phyloP scores from a whole-genome alignment of 2,113 vertebrate species.

The Galeopterus variegatus region DNA sequence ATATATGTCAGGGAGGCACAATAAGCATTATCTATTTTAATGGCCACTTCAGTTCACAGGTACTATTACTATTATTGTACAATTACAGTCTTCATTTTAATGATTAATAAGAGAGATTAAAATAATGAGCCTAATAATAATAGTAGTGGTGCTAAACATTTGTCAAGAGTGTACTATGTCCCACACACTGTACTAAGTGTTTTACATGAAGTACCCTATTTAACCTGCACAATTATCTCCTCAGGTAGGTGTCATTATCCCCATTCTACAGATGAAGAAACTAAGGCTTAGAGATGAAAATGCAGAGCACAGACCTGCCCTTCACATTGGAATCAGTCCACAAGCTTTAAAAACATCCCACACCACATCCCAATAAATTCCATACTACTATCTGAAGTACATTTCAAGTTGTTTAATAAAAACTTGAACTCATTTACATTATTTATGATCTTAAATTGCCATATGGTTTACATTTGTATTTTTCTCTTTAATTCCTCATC shows the following conservation, averaged over 20 bases:
- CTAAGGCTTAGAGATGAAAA: background rate
- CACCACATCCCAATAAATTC: background rate
- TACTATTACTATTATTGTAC: background rate
- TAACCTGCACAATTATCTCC: background rate
- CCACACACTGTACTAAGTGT: background rate
- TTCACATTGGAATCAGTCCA: background rate
- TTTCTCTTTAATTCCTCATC: background rate
- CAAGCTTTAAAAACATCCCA: background rate
- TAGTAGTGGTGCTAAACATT: fast-evolving
- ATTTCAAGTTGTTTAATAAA: background rate
- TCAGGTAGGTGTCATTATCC: background rate
- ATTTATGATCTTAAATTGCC: background rate
- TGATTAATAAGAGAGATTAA: background rate
- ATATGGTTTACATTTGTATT: background rate
- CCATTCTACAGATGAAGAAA: background rate
- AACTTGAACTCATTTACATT: background rate
- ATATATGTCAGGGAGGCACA: background rate
- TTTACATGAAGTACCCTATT: background rate
- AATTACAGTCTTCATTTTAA: background rate
- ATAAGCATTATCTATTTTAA: background rate
- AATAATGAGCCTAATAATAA: background rate
- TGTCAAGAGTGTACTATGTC: background rate
- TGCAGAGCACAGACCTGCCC: fast-evolving
- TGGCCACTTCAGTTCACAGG: background rate
- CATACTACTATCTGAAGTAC: background rate